A percentile compares a stretch with the other conserved stretches of the same genome.
phyloP scores from a whole-genome alignment of 2,797 vertebrate species.

The Hydrolagus colliei region DNA sequence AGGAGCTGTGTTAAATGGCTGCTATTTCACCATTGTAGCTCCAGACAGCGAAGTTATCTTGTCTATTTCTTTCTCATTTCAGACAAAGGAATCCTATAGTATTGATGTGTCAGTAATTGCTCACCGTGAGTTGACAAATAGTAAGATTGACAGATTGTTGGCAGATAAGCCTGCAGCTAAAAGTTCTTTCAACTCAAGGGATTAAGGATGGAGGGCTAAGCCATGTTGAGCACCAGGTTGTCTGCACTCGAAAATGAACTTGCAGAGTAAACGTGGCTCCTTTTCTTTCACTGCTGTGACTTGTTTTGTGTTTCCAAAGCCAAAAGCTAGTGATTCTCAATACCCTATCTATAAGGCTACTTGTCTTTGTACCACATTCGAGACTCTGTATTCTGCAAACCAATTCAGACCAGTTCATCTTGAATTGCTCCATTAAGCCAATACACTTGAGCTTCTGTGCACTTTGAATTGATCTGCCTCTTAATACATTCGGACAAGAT shows the following conservation, averaged over 20 bases:
- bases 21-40: not conserved
- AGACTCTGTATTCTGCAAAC: not conserved
- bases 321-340: not conserved
- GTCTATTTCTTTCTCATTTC: conserved; percentile 36
- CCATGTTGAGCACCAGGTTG: conserved; percentile 30
- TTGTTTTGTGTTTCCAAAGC: not conserved
- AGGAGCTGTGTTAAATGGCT: not conserved
- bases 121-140: conserved; percentile 42
- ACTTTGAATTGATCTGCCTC: not conserved
- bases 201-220: conserved; percentile 41
- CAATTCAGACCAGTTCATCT: not conserved
- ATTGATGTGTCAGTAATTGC: conserved; percentile 50
- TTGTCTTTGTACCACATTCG: not conserved
- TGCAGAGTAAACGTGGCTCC: not conserved
- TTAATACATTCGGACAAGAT: not conserved
- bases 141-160: conserved; percentile 37
- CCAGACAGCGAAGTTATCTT: conserved; percentile 28
- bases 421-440: conserved; percentile 4
- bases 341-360: not conserved
- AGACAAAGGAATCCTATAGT: conserved; percentile 40
- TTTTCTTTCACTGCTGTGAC: not conserved
- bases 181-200: conserved; percentile 42
- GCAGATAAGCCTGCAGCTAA: conserved; percentile 42
- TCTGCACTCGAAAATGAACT: conserved; percentile 38
- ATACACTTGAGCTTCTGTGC: not conserved